Evolutionary conservation across 2,797 vertebrate genomes (phyloP), one percentile per base, ranked within the genome.

Genomic region (Anolis apletophallus): DNA sequence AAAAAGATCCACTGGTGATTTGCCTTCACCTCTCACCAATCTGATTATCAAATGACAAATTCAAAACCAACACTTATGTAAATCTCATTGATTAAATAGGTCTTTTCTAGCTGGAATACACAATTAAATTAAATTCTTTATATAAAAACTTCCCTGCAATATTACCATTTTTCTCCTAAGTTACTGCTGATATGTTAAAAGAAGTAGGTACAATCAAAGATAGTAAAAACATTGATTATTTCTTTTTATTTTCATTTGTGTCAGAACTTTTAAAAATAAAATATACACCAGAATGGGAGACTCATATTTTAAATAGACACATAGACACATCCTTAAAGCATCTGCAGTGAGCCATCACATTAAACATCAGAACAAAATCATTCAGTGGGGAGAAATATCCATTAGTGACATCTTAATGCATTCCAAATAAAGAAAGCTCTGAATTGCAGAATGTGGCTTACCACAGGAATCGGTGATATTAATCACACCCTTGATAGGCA

Each of bases 351-450:
- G 73, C 89, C 89, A 26, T 23, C 80, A 89, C 86, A 80, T 88
- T 36, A 61, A 88, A 83, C 75, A 87, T 84, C 91, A 84, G 87
- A 93, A 92, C 86, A 83, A 88, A 94, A 91, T 88, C 13, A n/a
- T 93, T 92, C 87, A 74, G 55, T 57, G 29, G 84, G 19, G 13
- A 85, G 16, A 90, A 90, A 88, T 88, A 91, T 91, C 90, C 61
- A 89, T 95, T 94, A 92, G 89, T 93, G 91, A 94, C 93, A 94
- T 94, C 90, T 92, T 92, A 92, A 84, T 93, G 89, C 80, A 89
- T 85, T 92, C 91, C 94, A 95, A 95, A 93, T 90, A 86, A 14
- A 90, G 81, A 64, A 79, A 77, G 90, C 71, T 92, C 80, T 6
- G 89, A 90, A 93, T 84, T 91, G 90, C 52, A 40, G 88, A 85